A percentile compares a stretch with the other conserved stretches of the same genome.
These are phyloP conservation scores for Holothuria glaberrima DNA, from an alignment of 35 echinoderm and acorn worm species.

Conservation along the genomic window DNA sequence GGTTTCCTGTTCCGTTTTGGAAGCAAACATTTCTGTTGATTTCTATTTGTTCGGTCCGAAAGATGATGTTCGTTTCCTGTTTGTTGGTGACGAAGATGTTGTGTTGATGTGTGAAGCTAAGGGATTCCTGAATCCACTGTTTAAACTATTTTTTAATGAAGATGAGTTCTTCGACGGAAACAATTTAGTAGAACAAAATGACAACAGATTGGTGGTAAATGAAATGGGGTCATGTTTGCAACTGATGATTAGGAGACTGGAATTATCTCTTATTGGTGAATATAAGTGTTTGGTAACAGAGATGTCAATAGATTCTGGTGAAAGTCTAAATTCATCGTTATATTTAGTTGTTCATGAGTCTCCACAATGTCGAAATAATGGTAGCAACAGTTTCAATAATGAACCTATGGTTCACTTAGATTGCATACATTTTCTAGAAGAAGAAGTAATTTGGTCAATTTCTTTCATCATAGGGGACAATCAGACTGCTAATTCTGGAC, in stretches of 20 bases:
- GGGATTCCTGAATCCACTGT: neutral
- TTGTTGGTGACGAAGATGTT: conserved; percentile 2
- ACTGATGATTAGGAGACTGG: neutral
- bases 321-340: too few species aligned
- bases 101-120: neutral
- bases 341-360: neutral
- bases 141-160: neutral
- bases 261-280: neutral
- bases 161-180: neutral
- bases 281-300: neutral
- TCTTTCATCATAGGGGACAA: too few species aligned
- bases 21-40: neutral
- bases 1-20: neutral
- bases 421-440: neutral
- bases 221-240: neutral
- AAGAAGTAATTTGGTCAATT: too few species aligned
- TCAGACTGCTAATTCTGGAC: too few species aligned
- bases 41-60: neutral
- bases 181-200: neutral
- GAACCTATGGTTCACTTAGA: neutral
- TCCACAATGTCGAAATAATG: neutral
- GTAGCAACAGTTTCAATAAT: neutral
- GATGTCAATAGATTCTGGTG: neutral
- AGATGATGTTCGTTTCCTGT: neutral
- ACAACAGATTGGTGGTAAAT: neutral